Base-by-base conservation (phyloP, 2,888 invertebrate genomes). In the Nemurella pictetii region DNA sequence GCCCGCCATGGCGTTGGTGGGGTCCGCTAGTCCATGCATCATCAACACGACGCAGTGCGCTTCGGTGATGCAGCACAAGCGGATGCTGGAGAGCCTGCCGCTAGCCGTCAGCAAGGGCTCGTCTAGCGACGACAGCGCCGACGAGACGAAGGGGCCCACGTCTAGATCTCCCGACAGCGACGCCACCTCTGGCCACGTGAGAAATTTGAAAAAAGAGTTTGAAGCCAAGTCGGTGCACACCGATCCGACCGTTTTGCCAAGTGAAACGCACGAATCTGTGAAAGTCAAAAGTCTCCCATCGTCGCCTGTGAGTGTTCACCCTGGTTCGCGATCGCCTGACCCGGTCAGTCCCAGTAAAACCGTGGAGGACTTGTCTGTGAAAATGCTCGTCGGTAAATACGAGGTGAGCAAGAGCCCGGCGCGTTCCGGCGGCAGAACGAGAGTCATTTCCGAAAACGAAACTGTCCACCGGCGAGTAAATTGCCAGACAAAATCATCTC, bases 201-300 rank as follows among this genome's bases (percentile, higher is more conserved):
- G 94, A 92, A 96, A 95, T 92, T 93, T 97, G 88, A 96, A 96
- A 90, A 95, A 95, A 89, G 97, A 96, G 90, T 97, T 97, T 90
- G 97, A 97, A 91, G 96, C 97, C 83, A 95, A 95, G 89, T 93
- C 93, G 0, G 87, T 87, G 9, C 83, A 84, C 75, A 78, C 78
- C 20, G 78, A 36, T 12, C n/a, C 80, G 26, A 77, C 73, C n/a
- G 55, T 55, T 55, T 80, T 85, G 27, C 83, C 85, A 28, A 29
- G 32, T 83, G 78, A 78, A 20, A 84, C 82, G 20, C 85, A 85
- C 29, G 88, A 89, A 27, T 88, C 88, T 85, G 88, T 89, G 86
- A 91, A 92, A 87, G 91, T 91, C 85, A 90, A 89, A 85, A 94
- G 93, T 89, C 90, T 94, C 86, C 93, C 94, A 25, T 92, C 93